These are phyloP conservation scores for Drepanosiphum platanoidis DNA, from an alignment of 2,888 invertebrate genomes.

Conservation along the genomic window DNA sequence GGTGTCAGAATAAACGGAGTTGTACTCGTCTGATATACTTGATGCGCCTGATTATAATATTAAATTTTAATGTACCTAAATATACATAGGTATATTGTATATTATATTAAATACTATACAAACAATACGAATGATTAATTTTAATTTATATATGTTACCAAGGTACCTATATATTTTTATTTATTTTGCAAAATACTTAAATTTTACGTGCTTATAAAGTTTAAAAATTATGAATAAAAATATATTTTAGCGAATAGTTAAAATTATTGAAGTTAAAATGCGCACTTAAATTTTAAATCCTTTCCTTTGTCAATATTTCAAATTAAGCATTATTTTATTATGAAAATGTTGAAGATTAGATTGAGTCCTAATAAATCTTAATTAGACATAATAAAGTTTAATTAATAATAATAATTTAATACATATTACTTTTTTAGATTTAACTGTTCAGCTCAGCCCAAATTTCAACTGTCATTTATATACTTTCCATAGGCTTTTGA, in stretches of 20 bases:
- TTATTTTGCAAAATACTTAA: background rate
- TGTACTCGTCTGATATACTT: conserved; percentile 56
- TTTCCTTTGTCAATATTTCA: background rate
- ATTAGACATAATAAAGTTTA: too few species aligned
- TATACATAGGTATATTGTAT: background rate
- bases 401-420: too few species aligned
- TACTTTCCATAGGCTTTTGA: too few species aligned
- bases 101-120: too few species aligned
- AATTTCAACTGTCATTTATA: too few species aligned
- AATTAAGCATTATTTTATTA: background rate
- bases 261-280: background rate
- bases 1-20: conserved; percentile 57
- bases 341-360: too few species aligned
- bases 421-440: too few species aligned
- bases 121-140: too few species aligned
- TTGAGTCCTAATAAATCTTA: too few species aligned
- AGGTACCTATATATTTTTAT: background rate
- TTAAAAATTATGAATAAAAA: background rate
- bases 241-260: background rate
- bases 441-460: too few species aligned
- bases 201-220: background rate
- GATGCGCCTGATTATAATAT: conserved; percentile 54
- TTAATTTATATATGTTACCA: background rate
- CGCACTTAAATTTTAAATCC: background rate
- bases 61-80: background rate